A percentile compares a stretch with the other conserved stretches of the same genome.
These are phyloP conservation scores for Conopomorpha cramerella DNA, from an alignment of 1,140 invertebrate species.

Conservation along the genomic window DNA sequence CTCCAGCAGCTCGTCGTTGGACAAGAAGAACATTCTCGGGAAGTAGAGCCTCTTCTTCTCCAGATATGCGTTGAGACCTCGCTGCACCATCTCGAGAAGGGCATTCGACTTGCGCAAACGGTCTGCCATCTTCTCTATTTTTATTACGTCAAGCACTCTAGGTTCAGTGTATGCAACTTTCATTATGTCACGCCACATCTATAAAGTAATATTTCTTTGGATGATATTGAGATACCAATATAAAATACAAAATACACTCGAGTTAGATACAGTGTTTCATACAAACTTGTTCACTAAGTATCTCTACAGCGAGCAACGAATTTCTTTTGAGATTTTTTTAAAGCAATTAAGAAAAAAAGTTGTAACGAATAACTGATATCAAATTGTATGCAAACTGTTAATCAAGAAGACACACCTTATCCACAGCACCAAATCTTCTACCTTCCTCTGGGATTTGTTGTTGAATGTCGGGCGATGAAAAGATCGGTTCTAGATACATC, in stretches of 20 bases:
- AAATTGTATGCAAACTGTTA: no score
- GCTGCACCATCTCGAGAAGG: constrained; percentile 86
- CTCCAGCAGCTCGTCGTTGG: constrained; percentile 95
- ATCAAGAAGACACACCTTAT: constrained; percentile 73
- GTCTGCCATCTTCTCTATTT: constrained; percentile 93
- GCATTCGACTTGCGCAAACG: constrained; percentile 87
- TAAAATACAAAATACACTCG: no score
- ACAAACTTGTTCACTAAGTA: no score
- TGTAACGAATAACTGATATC: no score
- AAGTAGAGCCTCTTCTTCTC: constrained; percentile 96
- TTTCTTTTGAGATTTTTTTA: no score
- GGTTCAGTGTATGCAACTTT: constrained; percentile 78
- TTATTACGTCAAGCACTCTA: constrained; percentile 82
- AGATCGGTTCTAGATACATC: constrained; percentile 98
- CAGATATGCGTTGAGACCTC: constrained; percentile 90
- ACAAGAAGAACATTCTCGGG: constrained; percentile 94
- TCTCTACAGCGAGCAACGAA: no score
- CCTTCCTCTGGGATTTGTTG: constrained; percentile 91
- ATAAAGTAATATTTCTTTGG: constrained; percentile 2
- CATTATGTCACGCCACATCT: constrained; percentile 94
- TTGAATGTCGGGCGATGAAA: constrained; percentile 97
- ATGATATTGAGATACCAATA: no score
- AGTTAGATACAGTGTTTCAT: constrained; percentile 73
- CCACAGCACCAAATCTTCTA: constrained; percentile 87
- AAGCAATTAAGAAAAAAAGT: no score